These are phyloP conservation scores for Grammomys surdaster DNA, from an alignment of 2,113 vertebrate genomes.

Conservation along the genomic window DNA sequence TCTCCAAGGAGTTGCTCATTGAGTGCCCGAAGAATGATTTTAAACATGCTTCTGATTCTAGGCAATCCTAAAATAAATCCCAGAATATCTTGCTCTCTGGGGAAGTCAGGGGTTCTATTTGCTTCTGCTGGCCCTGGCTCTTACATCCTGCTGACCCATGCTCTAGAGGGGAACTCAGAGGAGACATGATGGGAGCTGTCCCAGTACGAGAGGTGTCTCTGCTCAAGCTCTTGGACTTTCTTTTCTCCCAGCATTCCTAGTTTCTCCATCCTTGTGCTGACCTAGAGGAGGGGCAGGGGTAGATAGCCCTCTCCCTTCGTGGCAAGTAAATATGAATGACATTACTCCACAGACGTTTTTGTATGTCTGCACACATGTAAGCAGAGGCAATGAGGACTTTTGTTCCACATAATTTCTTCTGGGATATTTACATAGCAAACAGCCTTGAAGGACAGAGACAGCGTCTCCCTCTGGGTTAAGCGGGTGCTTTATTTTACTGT, in stretches of 20 bases:
- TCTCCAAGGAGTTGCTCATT: background rate
- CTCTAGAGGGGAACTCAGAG: background rate
- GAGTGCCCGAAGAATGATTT: background rate
- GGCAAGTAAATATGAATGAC: background rate
- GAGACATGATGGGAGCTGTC: background rate
- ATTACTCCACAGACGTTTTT: background rate
- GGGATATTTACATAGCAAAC: background rate
- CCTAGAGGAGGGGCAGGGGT: fast-evolving
- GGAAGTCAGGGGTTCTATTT: background rate
- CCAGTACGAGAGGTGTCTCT: background rate
- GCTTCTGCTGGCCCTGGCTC: background rate
- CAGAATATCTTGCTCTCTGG: background rate
- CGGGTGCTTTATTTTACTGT: background rate
- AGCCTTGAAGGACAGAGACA: background rate
- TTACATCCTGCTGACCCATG: background rate
- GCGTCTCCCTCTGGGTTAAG: background rate
- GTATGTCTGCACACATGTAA: background rate
- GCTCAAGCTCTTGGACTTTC: background rate
- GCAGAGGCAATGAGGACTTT: background rate
- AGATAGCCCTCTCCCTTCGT: background rate
- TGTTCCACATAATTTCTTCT: background rate
- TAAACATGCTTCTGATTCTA: background rate
- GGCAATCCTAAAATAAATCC: background rate
- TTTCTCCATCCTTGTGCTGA: background rate
- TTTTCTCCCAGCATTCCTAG: background rate